Evolutionary conservation across 1,140 invertebrate species (phyloP).

Genomic region (Drosophila guanche): DNA sequence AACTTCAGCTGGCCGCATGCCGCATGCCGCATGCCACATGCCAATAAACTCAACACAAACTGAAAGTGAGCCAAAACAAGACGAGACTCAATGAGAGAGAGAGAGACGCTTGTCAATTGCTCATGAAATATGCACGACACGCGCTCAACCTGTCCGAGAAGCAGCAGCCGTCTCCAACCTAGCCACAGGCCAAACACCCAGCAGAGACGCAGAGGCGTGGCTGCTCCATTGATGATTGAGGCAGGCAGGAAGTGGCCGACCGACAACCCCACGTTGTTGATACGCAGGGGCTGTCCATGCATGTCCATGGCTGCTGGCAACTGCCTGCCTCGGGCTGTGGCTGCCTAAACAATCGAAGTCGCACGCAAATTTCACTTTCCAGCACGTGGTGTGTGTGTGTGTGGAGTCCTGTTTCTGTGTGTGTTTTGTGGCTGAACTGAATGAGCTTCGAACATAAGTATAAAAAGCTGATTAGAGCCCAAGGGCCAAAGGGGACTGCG

Average conservation of each 20-base stretch:
- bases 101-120: conserved; percentile 64
- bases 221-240: not conserved
- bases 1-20: no score
- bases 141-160: conserved; percentile 20
- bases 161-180: not conserved
- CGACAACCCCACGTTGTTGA: not conserved
- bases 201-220: conserved; percentile 14
- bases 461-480: no score
- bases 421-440: no score
- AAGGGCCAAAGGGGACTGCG: no score
- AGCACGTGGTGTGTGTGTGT: no score
- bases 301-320: no score
- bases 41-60: conserved; percentile 8
- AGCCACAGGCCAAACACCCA: conserved; percentile 21
- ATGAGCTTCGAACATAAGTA: no score
- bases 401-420: not conserved
- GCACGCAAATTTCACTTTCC: conserved; percentile 43
- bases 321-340: no score
- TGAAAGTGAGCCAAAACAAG: not conserved
- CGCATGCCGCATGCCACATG: no score
- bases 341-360: conserved; percentile 32
- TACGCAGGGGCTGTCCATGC: no score
- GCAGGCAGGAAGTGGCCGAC: conserved; percentile 16
- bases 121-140: conserved; percentile 69
- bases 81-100: not conserved